Evolutionary conservation across 2,888 invertebrate species (phyloP).

Genomic region (Campoplex capitator): DNA sequence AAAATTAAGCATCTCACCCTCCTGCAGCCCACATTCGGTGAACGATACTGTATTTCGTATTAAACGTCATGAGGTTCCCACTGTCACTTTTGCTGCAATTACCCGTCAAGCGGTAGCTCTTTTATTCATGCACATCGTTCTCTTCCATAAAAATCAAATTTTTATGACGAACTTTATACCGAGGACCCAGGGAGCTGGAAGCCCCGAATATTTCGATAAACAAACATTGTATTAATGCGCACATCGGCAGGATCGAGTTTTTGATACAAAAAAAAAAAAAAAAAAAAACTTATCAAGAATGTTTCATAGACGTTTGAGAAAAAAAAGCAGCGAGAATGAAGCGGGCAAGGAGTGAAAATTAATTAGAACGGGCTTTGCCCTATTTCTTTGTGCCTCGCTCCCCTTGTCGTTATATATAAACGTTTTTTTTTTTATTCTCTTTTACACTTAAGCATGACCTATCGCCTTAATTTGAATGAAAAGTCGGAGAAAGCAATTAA

Average conservation of each 20-base stretch:
- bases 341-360: conserved; percentile 49
- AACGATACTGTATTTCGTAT: conserved; percentile 47
- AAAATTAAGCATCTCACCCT: conserved; percentile 65
- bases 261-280: not conserved
- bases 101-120: conserved; percentile 16
- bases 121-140: conserved; percentile 20
- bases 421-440: conserved; percentile 14
- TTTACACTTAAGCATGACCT: conserved; percentile 47
- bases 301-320: conserved; percentile 1
- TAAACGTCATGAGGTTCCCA: conserved; percentile 34
- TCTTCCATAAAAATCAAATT: not conserved
- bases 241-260: not conserved
- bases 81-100: conserved; percentile 45
- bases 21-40: conserved; percentile 32
- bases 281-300: conserved; percentile 3
- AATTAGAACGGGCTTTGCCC: conserved; percentile 57
- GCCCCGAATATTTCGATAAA: not conserved
- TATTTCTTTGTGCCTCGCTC: conserved; percentile 45
- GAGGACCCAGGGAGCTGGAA: not conserved
- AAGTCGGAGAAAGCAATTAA: conserved; percentile 78
- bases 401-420: conserved; percentile 34
- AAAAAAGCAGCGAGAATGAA: not conserved
- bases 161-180: not conserved
- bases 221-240: not conserved
- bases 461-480: conserved; percentile 74